phyloP scores from a whole-genome alignment of 2,888 invertebrate genomes.

The Drosophila atroscutellata region DNA sequence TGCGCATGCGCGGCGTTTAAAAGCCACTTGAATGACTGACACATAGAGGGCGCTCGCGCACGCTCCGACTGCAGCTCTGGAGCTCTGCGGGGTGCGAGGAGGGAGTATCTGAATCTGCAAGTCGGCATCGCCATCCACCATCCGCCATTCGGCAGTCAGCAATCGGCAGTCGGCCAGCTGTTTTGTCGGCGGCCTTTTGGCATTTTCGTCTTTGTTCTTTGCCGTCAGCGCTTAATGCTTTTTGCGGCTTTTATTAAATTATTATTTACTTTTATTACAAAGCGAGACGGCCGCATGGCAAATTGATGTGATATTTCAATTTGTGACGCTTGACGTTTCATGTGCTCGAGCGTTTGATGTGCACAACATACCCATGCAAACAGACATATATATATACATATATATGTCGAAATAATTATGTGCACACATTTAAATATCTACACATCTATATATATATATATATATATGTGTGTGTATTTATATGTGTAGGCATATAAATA shows the following conservation, averaged over 20 bases:
- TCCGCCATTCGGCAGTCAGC: conserved; percentile 22
- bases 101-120: conserved; percentile 34
- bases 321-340: conserved; percentile 66
- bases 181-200: conserved; percentile 53
- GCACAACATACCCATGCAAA: conserved; percentile 5
- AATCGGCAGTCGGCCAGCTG: conserved; percentile 40
- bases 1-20: conserved; percentile 61
- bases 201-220: conserved; percentile 71
- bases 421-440: conserved; percentile 1
- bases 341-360: conserved; percentile 40
- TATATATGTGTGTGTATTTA: background rate
- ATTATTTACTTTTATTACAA: conserved; percentile 80
- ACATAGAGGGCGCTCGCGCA: conserved; percentile 64
- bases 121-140: conserved; percentile 23
- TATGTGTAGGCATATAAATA: conserved; percentile 40
- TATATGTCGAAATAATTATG: conserved; percentile 5
- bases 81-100: background rate
- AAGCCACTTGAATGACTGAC: conserved; percentile 55
- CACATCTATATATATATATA: conserved; percentile 7
- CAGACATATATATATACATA: background rate
- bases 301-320: conserved; percentile 78
- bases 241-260: conserved; percentile 76
- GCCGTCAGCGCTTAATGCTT: conserved; percentile 70
- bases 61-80: conserved; percentile 1
- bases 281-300: conserved; percentile 74